A percentile compares a stretch with the other conserved stretches of the same genome.
These are phyloP conservation scores for Drosophila pandora DNA, from an alignment of 1,140 invertebrate species.

Conservation along the genomic window DNA sequence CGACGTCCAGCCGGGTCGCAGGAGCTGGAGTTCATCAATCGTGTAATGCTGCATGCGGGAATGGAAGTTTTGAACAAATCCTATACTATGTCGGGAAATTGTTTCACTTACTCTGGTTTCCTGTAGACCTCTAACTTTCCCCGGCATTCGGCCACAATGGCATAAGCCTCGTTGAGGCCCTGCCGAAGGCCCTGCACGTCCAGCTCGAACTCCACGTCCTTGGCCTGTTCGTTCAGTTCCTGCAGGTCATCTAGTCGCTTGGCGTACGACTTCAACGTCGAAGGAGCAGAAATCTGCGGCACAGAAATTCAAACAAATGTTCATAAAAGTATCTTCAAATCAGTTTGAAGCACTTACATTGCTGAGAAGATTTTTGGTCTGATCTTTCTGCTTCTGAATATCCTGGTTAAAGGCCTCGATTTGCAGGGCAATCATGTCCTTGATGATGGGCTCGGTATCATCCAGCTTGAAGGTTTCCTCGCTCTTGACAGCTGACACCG, in stretches of 20 bases:
- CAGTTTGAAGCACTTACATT: slow-evolving; percentile 72
- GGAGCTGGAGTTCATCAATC: slow-evolving; percentile 61
- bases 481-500: background rate
- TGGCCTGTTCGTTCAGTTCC: slow-evolving; percentile 84
- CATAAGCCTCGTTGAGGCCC: slow-evolving; percentile 86
- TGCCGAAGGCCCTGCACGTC: slow-evolving; percentile 85
- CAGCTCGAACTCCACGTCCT: slow-evolving; percentile 82
- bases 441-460: slow-evolving; percentile 65
- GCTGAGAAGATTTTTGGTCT: slow-evolving; percentile 84
- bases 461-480: slow-evolving; percentile 36
- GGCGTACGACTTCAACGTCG: slow-evolving; percentile 85
- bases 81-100: background rate
- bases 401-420: slow-evolving; percentile 87
- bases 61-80: background rate
- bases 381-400: slow-evolving; percentile 85
- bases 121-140: slow-evolving; percentile 84
- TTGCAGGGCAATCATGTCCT: slow-evolving; percentile 84
- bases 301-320: background rate
- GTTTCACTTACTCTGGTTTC: slow-evolving; percentile 85
- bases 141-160: slow-evolving; percentile 87
- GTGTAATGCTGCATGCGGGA: slow-evolving; percentile 48
- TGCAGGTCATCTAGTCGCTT: slow-evolving; percentile 85
- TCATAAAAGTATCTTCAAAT: background rate
- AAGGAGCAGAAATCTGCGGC: slow-evolving; percentile 84
- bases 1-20: slow-evolving; percentile 85